A percentile compares a stretch with the other conserved stretches of the same genome.
These are phyloP conservation scores for Pithys albifrons DNA, from an alignment of 2,113 vertebrate species.

Conservation along the genomic window DNA sequence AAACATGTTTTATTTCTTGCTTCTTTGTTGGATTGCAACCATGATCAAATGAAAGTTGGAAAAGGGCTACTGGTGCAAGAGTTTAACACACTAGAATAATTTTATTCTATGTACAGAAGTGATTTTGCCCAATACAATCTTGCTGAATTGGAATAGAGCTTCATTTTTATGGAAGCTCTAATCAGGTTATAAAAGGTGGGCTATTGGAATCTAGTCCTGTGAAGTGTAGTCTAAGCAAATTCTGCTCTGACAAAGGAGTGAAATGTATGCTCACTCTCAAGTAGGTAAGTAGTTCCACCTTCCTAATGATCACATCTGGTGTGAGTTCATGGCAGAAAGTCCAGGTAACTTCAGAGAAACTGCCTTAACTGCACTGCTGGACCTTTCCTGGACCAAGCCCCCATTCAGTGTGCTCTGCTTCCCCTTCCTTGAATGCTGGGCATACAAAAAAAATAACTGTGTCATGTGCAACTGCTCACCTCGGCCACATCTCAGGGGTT, in stretches of 20 bases:
- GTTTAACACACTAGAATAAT: not conserved
- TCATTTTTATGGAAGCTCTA: not conserved
- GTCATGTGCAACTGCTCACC: not conserved
- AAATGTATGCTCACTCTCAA: not conserved
- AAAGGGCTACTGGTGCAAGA: not conserved
- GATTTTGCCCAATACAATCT: not conserved
- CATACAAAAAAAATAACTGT: not conserved
- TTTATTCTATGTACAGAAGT: not conserved
- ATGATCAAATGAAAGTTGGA: not conserved
- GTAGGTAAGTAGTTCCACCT: not conserved
- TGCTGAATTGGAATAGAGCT: not conserved
- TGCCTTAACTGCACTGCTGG: not conserved
- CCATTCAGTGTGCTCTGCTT: not conserved
- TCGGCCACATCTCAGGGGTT: not conserved
- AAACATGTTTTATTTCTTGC: constrained; percentile 56
- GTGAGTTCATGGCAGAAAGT: not conserved
- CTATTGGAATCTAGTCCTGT: not conserved
- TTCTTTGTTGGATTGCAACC: not conserved
- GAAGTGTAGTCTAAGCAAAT: not conserved
- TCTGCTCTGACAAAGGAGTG: not conserved
- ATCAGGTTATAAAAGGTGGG: not conserved
- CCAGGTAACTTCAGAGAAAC: not conserved
- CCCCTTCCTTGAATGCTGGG: not conserved
- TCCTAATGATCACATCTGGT: not conserved
- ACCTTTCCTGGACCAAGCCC: not conserved